Evolutionary conservation across 2,113 vertebrate genomes (phyloP).

Genomic region (Macquaria ambigua): DNA sequence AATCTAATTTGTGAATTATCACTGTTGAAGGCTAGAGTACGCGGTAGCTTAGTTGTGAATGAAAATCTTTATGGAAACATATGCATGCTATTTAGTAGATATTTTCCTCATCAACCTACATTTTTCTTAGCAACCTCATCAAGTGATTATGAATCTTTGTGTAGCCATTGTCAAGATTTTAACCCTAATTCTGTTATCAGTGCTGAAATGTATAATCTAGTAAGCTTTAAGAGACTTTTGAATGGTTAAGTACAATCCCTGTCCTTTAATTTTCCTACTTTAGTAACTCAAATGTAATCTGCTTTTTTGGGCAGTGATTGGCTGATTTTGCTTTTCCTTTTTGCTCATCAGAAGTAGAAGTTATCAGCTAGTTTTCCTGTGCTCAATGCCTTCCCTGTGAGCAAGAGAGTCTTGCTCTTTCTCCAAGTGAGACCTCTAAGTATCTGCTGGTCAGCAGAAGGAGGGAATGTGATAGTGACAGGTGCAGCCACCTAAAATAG

Average conservation of each 20-base stretch:
- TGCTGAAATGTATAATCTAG: background rate
- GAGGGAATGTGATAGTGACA: slow-evolving; percentile 86
- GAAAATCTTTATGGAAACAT: background rate
- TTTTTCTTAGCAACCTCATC: background rate
- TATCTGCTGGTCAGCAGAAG: slow-evolving; percentile 86
- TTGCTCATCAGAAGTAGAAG: background rate
- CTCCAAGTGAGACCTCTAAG: slow-evolving; percentile 68
- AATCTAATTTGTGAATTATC: slow-evolving; percentile 7
- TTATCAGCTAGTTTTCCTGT: background rate
- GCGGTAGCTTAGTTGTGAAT: background rate
- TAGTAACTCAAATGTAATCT: background rate
- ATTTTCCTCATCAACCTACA: too few species aligned
- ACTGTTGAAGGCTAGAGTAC: background rate
- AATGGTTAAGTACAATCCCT: background rate
- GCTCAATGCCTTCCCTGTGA: slow-evolving; percentile 1
- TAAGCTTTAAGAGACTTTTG: background rate
- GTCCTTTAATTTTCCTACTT: background rate
- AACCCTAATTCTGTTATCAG: background rate
- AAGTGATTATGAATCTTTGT: background rate
- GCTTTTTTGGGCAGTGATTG: background rate
- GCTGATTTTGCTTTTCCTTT: slow-evolving; percentile 1
- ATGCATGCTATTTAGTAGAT: background rate
- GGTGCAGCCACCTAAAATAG: slow-evolving; percentile 86
- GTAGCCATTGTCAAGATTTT: background rate
- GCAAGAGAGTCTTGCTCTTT: slow-evolving; percentile 43